Percentiles rank a stretch among this genome's conserved stretches.
phyloP scores from a whole-genome alignment of 2,113 vertebrate genomes.

The Telmatochromis bifrenatus region DNA sequence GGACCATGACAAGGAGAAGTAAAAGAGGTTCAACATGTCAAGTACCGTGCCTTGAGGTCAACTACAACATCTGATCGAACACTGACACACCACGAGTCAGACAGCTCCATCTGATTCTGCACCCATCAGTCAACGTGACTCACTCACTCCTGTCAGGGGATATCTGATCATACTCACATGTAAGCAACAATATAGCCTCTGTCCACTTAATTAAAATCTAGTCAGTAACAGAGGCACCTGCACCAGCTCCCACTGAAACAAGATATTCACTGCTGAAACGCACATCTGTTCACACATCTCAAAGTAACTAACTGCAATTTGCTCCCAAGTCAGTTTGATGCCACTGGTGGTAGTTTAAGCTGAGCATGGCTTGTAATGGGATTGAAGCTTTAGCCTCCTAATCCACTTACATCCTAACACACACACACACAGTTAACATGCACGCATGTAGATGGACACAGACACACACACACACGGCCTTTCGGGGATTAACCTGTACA shows the following conservation, averaged over 20 bases:
- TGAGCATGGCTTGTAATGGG: slow-evolving; percentile 45
- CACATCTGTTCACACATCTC: slow-evolving; percentile 5
- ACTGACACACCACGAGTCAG: slow-evolving; percentile 51
- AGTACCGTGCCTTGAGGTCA: slow-evolving; percentile 2
- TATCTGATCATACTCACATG: not conserved
- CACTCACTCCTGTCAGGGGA: slow-evolving; percentile 29
- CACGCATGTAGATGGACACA: not conserved
- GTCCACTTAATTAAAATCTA: slow-evolving; percentile 21
- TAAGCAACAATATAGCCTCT: slow-evolving; percentile 32
- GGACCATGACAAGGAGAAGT: not conserved
- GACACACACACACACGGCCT: not conserved
- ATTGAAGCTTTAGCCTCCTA: slow-evolving; percentile 56
- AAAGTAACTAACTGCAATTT: not conserved
- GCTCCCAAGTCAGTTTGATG: not conserved
- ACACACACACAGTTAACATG: slow-evolving; percentile 12
- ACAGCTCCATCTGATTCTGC: slow-evolving; percentile 27
- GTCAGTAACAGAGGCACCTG: not conserved
- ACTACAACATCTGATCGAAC: slow-evolving; percentile 37
- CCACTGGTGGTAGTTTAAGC: slow-evolving; percentile 13
- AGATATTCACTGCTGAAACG: not conserved
- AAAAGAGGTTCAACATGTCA: slow-evolving; percentile 11
- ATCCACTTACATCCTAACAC: slow-evolving; percentile 58
- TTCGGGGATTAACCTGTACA: slow-evolving; percentile 49
- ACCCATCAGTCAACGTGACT: slow-evolving; percentile 56
- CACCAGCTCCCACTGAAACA: not conserved